A percentile compares a stretch with the other conserved stretches of the same genome.
Evolutionary conservation across 2,888 invertebrate genomes (phyloP).

Genomic region (Dasypolia templi): DNA sequence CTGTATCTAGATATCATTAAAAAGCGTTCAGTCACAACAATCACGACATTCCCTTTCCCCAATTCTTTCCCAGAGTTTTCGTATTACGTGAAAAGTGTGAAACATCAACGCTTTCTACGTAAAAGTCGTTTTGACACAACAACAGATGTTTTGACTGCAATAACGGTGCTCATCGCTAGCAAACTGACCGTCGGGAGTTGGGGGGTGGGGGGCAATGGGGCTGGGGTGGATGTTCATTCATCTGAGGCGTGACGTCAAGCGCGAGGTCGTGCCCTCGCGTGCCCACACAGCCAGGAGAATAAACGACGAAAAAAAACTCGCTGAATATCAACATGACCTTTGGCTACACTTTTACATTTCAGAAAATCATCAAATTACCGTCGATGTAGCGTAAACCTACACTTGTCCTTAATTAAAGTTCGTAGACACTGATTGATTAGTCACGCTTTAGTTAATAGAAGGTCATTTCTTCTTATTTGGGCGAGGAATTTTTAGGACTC

Average conservation of each 20-base stretch:
- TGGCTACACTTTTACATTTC: slow-evolving; percentile 60
- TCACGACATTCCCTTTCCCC: neutral
- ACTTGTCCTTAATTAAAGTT: slow-evolving; percentile 53
- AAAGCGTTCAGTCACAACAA: slow-evolving; percentile 23
- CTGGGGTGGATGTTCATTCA: slow-evolving; percentile 85
- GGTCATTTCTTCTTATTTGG: slow-evolving; percentile 41
- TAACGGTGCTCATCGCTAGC: slow-evolving; percentile 78
- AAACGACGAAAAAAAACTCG: slow-evolving; percentile 74
- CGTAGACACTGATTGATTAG: slow-evolving; percentile 56
- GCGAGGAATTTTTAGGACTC: slow-evolving; percentile 31
- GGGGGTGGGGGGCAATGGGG: slow-evolving; percentile 64
- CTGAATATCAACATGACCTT: slow-evolving; percentile 73
- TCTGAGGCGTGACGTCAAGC: slow-evolving; percentile 86
- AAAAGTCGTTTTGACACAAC: slow-evolving; percentile 61
- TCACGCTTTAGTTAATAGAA: slow-evolving; percentile 44
- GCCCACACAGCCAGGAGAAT: slow-evolving; percentile 73
- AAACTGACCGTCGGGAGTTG: slow-evolving; percentile 77
- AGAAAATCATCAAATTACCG: slow-evolving; percentile 56
- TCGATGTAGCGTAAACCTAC: slow-evolving; percentile 40
- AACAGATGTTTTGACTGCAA: slow-evolving; percentile 80
- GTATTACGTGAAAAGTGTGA: slow-evolving; percentile 50
- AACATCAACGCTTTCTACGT: slow-evolving; percentile 56
- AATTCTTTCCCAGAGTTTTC: slow-evolving; percentile 44
- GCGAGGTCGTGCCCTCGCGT: slow-evolving; percentile 86
- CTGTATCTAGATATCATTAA: neutral